Base-by-base conservation (phyloP, 2,888 invertebrate species). In the Eristalis arbustorum region DNA sequence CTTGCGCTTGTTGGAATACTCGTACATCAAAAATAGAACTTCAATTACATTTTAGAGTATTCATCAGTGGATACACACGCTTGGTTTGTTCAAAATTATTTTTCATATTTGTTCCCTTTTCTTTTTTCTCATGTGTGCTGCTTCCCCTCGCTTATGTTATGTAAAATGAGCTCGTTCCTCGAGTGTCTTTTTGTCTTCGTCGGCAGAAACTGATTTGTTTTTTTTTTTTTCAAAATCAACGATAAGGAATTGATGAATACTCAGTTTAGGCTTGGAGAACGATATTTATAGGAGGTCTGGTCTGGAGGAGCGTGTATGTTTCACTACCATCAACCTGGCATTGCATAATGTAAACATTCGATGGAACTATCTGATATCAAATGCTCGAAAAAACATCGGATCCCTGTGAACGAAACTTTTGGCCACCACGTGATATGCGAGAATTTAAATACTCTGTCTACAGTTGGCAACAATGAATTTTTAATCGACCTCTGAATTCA, bases 11-110 rank as follows among this genome's bases (percentile, higher is more conserved):
- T 34, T 79, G 71, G 59, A 59, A 11, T 59, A 59, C 59, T 13
- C 59, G 63, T 71, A 72, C 71, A 79, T 75, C 79, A 63, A 84
- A 79, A 79, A 84, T 79, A 84, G 84, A 84, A 84, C 84, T 71
- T 79, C 83, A 79, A 79, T 79, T 79, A 74, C 37, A 73, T 73
- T 83, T 83, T 22, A 64, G 57, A 84, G 61, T 34, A 73, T 31
- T 57, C 56, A 42, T 64, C 40, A 56, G 62, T 59, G 42, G 14
- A 23, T 37, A 74, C n/a, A 40, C 57, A 59, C 34, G 23, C 56
- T 68, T 42, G 64, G 23, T 77, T 76, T 62, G 25, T 22, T 67
- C n/a, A 64, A 49, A 67, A 63, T 57, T 64, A 11, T 69, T 69
- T 57, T 57, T 57, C 34, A 56, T 56, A 22, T 37, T 10, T 28